Base-by-base conservation (phyloP, 2,888 invertebrate genomes). In the Ophion ellenae region DNA sequence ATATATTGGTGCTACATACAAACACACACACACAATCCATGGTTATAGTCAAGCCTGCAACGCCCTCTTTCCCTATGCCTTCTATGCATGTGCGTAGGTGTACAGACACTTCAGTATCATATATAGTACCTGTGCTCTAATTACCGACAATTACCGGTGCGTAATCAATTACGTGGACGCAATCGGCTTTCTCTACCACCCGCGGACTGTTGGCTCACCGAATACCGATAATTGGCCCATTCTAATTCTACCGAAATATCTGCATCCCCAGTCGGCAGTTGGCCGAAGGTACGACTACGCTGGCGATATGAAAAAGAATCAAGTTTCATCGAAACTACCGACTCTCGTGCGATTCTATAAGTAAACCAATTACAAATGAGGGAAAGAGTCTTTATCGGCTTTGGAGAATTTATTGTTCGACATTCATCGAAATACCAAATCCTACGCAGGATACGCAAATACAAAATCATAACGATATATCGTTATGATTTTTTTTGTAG, bases 141-240 rank as follows among this genome's bases (percentile, higher is more conserved):
- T 92, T 92, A 92, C 90, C 90, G 90, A 91, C 91, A 91, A 92
- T 92, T 92, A 91, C 91, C 91, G 89, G 90, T 90, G 90, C 91
- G 91, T 92, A 91, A 92, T 92, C 91, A 92, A 92, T 92, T 92
- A 92, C 92, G 88, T 90, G 90, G 91, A 91, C 90, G 91, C 90
- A 91, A 92, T 92, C 90, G 90, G 88, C 89, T 82, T 80, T 89
- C 90, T 76, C 69, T 69, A 9, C 40, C 36, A n/a, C 63, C 53
- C 57, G 47, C 89, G 89, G 89, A 88, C 88, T 89, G 88, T 89
- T 88, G 89, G 87, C 87, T 89, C 89, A 86, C 88, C 89, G 86
- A 87, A 82, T 87, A 84, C 75, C 88, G 86, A 86, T 91, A 92
- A 92, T 92, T 92, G 90, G 89, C 85, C 81, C 77, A 70, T 81